A percentile compares a stretch with the other conserved stretches of the same genome.
Evolutionary conservation across 2,888 invertebrate genomes (phyloP).

Genomic region (Crossocerus cetratus): DNA sequence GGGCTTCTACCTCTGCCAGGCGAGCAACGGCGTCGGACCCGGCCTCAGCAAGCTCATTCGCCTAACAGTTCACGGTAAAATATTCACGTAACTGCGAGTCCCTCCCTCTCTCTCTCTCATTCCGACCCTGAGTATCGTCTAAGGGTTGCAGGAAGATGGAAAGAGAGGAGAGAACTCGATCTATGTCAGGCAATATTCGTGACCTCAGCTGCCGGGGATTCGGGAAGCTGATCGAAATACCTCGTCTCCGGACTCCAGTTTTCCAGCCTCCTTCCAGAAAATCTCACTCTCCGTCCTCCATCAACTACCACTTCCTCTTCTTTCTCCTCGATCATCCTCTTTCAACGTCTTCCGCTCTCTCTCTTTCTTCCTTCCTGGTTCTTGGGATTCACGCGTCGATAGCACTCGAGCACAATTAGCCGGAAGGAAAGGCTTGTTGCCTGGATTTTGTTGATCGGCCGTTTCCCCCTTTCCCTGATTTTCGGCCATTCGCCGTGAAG

Average conservation of each 20-base stretch:
- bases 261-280: not conserved
- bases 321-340: no score
- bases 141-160: no score
- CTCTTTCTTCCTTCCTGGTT: no score
- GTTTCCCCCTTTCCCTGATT: no score
- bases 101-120: constrained; percentile 14
- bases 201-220: constrained; percentile 35
- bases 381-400: no score
- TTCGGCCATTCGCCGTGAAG: no score
- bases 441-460: no score
- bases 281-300: not conserved
- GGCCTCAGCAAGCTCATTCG: constrained; percentile 82
- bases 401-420: no score
- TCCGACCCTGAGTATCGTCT: no score
- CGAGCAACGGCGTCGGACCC: constrained; percentile 81
- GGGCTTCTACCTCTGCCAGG: constrained; percentile 81
- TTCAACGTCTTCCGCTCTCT: no score
- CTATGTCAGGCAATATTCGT: constrained; percentile 27
- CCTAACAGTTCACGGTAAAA: constrained; percentile 81
- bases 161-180: not conserved
- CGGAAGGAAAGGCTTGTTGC: no score
- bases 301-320: no score
- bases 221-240: constrained; percentile 28
- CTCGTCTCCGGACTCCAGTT: constrained; percentile 26
- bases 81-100: constrained; percentile 61